Percentiles rank a stretch among this genome's conserved stretches.
These are phyloP conservation scores for Pitta sordida DNA, from an alignment of 2,113 vertebrate genomes.

Conservation along the genomic window DNA sequence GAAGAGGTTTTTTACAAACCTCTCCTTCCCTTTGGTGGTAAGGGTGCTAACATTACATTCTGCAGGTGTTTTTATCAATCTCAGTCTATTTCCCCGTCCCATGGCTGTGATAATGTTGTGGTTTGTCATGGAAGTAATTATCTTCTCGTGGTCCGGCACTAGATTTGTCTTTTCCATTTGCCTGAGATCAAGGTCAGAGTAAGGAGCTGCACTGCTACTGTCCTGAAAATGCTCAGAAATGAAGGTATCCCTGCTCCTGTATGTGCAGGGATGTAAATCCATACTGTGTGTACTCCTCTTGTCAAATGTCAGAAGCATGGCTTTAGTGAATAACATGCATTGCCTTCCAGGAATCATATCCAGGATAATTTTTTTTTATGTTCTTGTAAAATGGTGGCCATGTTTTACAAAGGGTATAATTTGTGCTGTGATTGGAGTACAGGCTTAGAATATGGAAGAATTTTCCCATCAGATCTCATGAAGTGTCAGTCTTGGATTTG, in stretches of 20 bases:
- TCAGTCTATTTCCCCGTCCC: not conserved
- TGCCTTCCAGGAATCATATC: not conserved
- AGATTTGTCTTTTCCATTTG: not conserved
- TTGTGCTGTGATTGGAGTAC: not conserved
- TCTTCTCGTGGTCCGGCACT: not conserved
- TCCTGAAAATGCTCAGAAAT: not conserved
- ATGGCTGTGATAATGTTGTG: not conserved
- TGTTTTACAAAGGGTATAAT: slow-evolving; percentile 14
- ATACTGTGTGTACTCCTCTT: not conserved
- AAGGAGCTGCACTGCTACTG: accelerated
- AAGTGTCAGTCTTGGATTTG: slow-evolving; percentile 11
- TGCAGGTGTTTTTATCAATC: not conserved
- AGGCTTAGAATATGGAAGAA: not conserved
- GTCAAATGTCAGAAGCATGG: not conserved
- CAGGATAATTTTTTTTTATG: not conserved
- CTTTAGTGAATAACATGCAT: not conserved
- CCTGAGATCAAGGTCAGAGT: not conserved
- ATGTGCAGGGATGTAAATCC: not conserved
- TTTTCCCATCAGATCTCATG: not conserved
- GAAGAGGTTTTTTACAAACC: not conserved
- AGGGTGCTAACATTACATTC: not conserved
- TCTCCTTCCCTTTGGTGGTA: not conserved
- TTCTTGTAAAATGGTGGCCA: not conserved
- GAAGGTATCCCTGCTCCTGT: not conserved
- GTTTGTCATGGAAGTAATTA: not conserved